Percentiles rank a stretch among this genome's conserved stretches.
Conservation (phyloP, 2,888 invertebrate genomes). For the Dicyrtoma fusca region DNA sequence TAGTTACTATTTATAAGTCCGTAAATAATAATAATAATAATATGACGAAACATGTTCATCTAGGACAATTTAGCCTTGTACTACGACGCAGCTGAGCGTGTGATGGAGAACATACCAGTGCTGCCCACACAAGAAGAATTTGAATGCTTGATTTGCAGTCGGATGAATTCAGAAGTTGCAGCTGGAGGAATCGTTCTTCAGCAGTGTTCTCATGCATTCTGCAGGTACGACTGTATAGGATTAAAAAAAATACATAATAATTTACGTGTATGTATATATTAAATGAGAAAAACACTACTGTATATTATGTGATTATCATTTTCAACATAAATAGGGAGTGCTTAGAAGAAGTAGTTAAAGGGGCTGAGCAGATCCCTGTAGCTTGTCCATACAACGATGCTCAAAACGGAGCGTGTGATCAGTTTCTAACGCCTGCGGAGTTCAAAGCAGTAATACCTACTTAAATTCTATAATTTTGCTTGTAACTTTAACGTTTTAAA, state of each 20-base stretch:
- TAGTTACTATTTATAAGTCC: neutral
- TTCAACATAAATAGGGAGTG: neutral
- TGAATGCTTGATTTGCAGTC: constrained; percentile 23
- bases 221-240: too few species aligned
- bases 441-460: constrained; percentile 12
- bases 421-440: constrained; percentile 6
- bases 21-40: neutral
- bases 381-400: constrained; percentile 8
- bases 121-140: neutral
- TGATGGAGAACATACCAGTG: constrained; percentile 2
- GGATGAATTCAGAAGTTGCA: neutral
- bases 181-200: neutral
- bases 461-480: too few species aligned
- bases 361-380: constrained; percentile 1
- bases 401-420: neutral
- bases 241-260: too few species aligned
- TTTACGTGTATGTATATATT: too few species aligned
- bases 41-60: too few species aligned
- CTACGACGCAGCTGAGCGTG: neutral
- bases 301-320: too few species aligned
- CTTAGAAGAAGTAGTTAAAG: neutral
- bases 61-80: constrained; percentile 9
- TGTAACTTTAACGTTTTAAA: too few species aligned
- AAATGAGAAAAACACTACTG: too few species aligned
- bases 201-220: neutral